Base-by-base conservation (phyloP, 2,113 vertebrate species). In the Pituophis catenifer region DNA sequence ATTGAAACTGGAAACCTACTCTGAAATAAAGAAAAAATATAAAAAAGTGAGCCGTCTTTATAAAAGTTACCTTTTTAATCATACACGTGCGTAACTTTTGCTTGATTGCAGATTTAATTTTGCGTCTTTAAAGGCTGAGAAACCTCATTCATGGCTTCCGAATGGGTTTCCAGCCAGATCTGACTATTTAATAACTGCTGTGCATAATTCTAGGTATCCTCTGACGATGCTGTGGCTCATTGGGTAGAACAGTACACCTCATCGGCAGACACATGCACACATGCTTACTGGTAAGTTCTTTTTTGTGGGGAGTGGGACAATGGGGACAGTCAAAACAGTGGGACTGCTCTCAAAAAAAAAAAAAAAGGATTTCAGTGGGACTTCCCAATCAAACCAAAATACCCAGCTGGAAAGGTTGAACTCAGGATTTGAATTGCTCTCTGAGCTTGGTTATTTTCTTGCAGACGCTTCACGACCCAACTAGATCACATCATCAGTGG, bases 21-120 rank as follows among this genome's bases (percentile, higher is more conserved):
- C 97, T 57, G 99, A 99, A 96, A 98, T 99, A 93, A 99, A 98
- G 97, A 99, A 99, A 97, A 99, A 99, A 97, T 99, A 99, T 33
- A 99, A 99, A 95, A 99, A 99, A 98, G 99, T 99, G 94, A 93
- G 5, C 91, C 2, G 11, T 8, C 23, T 23, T 62, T 86, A 4
- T 44, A 21, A 44, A 48, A 81, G 33, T 9, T 21, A 44, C 33
- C 17, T 81, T 81, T 19, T 81, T 17, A 1, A 38, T 9, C 70
- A 0, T 1, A 8, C 33, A 2, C 1, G 19, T 38, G 13, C 9
- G 33, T 38, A 21, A 21, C 33, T 44, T 89, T 10, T 65, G 24
- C 24, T n/a, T 52, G 8, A 3, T 26, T 52, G 89, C 44, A 70
- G 62, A 11, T 50, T 70, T 65, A 19, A 8, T 29, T 29, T 9